Evolutionary conservation across 2,113 vertebrate genomes (phyloP).

Genomic region (Ellobius talpinus): DNA sequence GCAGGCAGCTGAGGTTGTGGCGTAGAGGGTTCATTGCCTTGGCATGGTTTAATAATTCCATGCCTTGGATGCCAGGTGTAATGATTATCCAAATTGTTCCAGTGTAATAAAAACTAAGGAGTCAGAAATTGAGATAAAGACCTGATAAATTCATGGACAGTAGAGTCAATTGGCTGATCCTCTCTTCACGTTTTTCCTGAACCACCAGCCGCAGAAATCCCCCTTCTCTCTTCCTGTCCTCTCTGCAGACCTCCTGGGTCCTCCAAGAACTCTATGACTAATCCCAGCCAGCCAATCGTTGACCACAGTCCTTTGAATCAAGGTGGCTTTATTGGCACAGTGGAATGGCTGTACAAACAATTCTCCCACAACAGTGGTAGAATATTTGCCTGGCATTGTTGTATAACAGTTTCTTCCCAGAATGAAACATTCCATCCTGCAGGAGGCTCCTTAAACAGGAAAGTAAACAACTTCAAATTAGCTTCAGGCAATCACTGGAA

Average conservation of each 20-base stretch:
- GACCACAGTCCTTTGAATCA: too few relatives aligned
- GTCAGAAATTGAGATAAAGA: too few relatives aligned
- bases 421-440: neutral
- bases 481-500: neutral
- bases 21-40: too few relatives aligned
- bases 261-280: neutral
- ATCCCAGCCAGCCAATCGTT: neutral
- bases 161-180: too few relatives aligned
- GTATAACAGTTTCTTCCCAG: neutral
- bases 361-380: neutral
- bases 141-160: too few relatives aligned
- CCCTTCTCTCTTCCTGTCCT: neutral
- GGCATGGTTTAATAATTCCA: too few relatives aligned
- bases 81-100: too few relatives aligned
- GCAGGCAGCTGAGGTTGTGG: too few relatives aligned
- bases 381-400: neutral
- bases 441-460: neutral
- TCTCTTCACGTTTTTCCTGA: too few relatives aligned
- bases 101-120: too few relatives aligned
- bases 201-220: neutral
- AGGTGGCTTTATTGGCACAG: neutral
- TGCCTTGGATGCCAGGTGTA: too few relatives aligned
- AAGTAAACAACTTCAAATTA: neutral
- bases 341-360: neutral
- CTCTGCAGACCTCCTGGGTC: neutral